These are phyloP conservation scores for Chitala chitala DNA, from an alignment of 2,113 vertebrate species.

Conservation along the genomic window DNA sequence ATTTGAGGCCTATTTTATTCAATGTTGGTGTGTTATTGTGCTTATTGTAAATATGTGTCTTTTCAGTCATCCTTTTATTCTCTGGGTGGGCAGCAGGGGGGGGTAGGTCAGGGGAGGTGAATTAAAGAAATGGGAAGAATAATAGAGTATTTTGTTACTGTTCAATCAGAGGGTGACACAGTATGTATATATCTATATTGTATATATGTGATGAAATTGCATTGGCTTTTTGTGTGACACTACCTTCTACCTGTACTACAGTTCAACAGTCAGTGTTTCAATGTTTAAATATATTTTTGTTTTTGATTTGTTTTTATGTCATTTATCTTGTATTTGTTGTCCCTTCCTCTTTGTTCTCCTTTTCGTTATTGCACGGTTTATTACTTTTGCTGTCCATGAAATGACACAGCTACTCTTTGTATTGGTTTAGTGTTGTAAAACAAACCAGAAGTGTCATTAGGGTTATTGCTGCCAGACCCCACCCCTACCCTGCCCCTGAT, in stretches of 20 bases:
- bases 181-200: slow-evolving; percentile 93
- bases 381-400: slow-evolving; percentile 82
- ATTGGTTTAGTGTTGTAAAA: slow-evolving; percentile 90
- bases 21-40: slow-evolving; percentile 82
- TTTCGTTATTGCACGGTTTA: slow-evolving; percentile 92
- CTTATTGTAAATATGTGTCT: slow-evolving; percentile 83
- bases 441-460: slow-evolving; percentile 87
- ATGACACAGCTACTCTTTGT: slow-evolving; percentile 83
- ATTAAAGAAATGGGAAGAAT: slow-evolving; percentile 45
- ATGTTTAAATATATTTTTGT: slow-evolving; percentile 77
- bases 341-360: slow-evolving; percentile 56
- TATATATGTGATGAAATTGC: slow-evolving; percentile 91
- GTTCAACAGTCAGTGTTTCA: slow-evolving; percentile 91
- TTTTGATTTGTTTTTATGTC: slow-evolving; percentile 53
- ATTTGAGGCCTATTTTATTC: slow-evolving; percentile 74
- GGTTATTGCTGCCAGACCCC: slow-evolving; percentile 77
- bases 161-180: slow-evolving; percentile 78
- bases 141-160: slow-evolving; percentile 95
- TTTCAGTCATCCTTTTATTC: slow-evolving; percentile 74
- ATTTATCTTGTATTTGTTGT: slow-evolving; percentile 68
- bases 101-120: slow-evolving; percentile 51
- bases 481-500: slow-evolving; percentile 61
- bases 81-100: slow-evolving; percentile 51
- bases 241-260: slow-evolving; percentile 83
- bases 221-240: slow-evolving; percentile 86